Evolutionary conservation across 2,888 invertebrate genomes (phyloP).

Genomic region (Ethmia dodecea): DNA sequence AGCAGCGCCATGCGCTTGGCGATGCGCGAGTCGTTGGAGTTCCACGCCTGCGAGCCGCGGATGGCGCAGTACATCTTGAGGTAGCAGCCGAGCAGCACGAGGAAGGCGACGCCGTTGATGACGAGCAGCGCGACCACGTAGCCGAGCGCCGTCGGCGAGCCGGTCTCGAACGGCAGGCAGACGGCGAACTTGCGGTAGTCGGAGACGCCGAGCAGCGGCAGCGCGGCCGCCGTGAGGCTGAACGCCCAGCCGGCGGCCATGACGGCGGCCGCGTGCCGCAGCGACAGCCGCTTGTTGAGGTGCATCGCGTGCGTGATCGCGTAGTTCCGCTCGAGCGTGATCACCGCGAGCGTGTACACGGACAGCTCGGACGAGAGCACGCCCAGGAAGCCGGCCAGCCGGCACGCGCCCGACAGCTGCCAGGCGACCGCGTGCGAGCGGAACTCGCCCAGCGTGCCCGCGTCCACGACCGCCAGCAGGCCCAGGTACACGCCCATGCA

Average conservation of each 20-base stretch:
- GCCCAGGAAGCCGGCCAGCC: conserved; percentile 95
- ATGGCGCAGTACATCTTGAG: conserved; percentile 98
- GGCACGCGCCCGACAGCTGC: conserved; percentile 97
- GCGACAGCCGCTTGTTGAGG: conserved; percentile 93
- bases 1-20: conserved; percentile 97
- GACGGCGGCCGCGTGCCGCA: conserved; percentile 93
- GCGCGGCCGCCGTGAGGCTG: conserved; percentile 88
- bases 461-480: conserved; percentile 93
- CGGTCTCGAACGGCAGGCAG: conserved; percentile 96
- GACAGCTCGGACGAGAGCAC: conserved; percentile 96
- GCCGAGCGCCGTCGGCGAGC: conserved; percentile 85
- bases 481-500: conserved; percentile 97
- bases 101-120: conserved; percentile 95
- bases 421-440: conserved; percentile 97
- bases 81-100: conserved; percentile 97
- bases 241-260: conserved; percentile 97
- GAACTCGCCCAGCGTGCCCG: conserved; percentile 96
- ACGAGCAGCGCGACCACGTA: conserved; percentile 95
- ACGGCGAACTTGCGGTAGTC: conserved; percentile 98
- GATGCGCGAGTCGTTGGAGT: conserved; percentile 96
- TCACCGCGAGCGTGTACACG: conserved; percentile 97
- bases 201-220: conserved; percentile 94
- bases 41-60: conserved; percentile 98
- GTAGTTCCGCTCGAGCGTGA: conserved; percentile 96
- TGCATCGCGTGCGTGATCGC: conserved; percentile 99